These are phyloP conservation scores for Pterois miles DNA, from an alignment of 2,797 vertebrate species.

Conservation along the genomic window DNA sequence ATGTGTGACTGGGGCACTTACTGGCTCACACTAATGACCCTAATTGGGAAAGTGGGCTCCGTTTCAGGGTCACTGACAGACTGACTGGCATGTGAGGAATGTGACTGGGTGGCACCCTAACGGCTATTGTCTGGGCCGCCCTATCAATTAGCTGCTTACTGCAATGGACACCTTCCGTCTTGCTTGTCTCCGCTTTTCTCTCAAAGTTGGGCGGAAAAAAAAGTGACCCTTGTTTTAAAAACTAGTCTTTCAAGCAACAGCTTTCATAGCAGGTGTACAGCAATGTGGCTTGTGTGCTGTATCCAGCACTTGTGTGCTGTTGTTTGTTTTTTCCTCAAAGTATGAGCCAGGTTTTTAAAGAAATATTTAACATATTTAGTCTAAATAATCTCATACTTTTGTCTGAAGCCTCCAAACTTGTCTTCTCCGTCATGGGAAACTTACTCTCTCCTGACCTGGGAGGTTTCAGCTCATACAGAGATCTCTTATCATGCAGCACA, in stretches of 20 bases:
- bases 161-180: conserved; percentile 53
- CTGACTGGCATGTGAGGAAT: conserved; percentile 81
- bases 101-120: conserved; percentile 65
- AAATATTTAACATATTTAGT: conserved; percentile 9
- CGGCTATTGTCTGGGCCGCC: conserved; percentile 61
- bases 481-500: conserved; percentile 20
- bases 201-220: conserved; percentile 20
- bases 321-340: not conserved
- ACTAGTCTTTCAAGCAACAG: not conserved
- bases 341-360: not conserved
- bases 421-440: conserved; percentile 59
- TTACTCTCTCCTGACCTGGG: conserved; percentile 34
- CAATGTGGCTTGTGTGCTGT: not conserved
- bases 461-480: conserved; percentile 43
- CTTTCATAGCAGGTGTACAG: not conserved
- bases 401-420: conserved; percentile 28
- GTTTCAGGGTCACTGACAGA: conserved; percentile 79
- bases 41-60: conserved; percentile 85
- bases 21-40: conserved; percentile 77
- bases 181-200: conserved; percentile 23
- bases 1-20: conserved; percentile 81
- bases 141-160: conserved; percentile 62
- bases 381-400: conserved; percentile 18
- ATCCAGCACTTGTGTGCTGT: not conserved
- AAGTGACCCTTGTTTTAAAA: conserved; percentile 1